phyloP scores from a whole-genome alignment of 2,797 vertebrate species.

The Setipinna tenuifilis region DNA sequence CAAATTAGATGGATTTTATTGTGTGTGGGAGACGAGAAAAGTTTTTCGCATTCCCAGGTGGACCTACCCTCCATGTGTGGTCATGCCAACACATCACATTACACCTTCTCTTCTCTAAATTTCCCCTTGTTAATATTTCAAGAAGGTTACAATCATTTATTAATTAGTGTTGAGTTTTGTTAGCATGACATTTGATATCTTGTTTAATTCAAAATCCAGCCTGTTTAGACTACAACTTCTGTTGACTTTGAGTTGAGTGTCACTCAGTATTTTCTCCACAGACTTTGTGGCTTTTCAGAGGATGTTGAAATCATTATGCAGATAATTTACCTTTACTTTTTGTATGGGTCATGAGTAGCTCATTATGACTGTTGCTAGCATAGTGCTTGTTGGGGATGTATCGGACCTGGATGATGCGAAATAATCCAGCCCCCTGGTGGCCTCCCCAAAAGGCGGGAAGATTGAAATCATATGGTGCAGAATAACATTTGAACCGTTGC shows the following conservation, averaged over 20 bases:
- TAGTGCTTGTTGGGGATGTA: too few species aligned
- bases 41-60: neutral
- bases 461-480: too few species aligned
- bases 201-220: too few species aligned
- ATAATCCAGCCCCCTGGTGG: too few species aligned
- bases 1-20: constrained; percentile 15
- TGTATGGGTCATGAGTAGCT: too few species aligned
- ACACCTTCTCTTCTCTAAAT: constrained; percentile 37
- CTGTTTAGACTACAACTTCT: neutral
- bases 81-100: neutral
- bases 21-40: constrained; percentile 14
- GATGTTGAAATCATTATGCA: too few species aligned
- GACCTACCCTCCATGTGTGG: neutral
- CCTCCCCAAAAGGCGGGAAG: too few species aligned
- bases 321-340: too few species aligned
- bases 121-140: constrained; percentile 66
- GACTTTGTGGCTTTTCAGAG: neutral
- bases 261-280: neutral
- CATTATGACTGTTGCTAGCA: too few species aligned
- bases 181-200: constrained; percentile 28
- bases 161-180: constrained; percentile 51
- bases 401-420: too few species aligned
- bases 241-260: neutral
- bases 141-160: constrained; percentile 59
- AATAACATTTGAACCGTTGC: too few species aligned